Percentiles rank a stretch among this genome's conserved stretches.
These are phyloP conservation scores for Hymenopus coronatus DNA, from an alignment of 2,888 invertebrate genomes.

Conservation along the genomic window DNA sequence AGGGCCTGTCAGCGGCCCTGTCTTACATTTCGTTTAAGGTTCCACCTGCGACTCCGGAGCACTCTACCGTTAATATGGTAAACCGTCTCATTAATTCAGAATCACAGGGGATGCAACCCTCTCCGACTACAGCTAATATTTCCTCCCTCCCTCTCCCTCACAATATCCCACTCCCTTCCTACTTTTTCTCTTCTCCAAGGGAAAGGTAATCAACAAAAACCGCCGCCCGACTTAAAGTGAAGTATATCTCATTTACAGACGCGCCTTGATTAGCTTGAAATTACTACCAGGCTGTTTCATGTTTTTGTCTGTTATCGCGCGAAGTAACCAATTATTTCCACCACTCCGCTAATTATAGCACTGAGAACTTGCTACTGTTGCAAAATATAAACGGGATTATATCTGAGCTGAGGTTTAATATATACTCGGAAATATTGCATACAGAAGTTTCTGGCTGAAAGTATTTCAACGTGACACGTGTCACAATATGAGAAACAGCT, in stretches of 20 bases:
- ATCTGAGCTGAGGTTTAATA: too few relatives aligned
- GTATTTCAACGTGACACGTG: too few relatives aligned
- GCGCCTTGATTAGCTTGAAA: neutral
- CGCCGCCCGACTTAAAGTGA: neutral
- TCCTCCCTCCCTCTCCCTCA: too few relatives aligned
- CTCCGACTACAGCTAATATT: neutral
- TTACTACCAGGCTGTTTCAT: neutral
- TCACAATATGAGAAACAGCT: too few relatives aligned
- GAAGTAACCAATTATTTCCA: neutral
- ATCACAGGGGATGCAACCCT: neutral
- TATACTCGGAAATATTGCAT: too few relatives aligned
- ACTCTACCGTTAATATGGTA: neutral
- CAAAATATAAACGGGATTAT: too few relatives aligned
- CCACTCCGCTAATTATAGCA: neutral
- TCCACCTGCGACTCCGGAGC: neutral
- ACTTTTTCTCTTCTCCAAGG: neutral
- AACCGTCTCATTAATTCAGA: conserved; percentile 1
- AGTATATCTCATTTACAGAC: neutral
- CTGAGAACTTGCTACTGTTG: neutral
- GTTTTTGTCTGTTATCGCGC: neutral
- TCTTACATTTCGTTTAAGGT: too few relatives aligned
- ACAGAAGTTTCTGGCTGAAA: too few relatives aligned
- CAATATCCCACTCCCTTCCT: neutral
- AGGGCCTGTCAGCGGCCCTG: too few relatives aligned
- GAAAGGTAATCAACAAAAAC: neutral